These are phyloP conservation scores for Gallinago paraguaiae DNA, from an alignment of 2,113 vertebrate genomes.

Conservation along the genomic window DNA sequence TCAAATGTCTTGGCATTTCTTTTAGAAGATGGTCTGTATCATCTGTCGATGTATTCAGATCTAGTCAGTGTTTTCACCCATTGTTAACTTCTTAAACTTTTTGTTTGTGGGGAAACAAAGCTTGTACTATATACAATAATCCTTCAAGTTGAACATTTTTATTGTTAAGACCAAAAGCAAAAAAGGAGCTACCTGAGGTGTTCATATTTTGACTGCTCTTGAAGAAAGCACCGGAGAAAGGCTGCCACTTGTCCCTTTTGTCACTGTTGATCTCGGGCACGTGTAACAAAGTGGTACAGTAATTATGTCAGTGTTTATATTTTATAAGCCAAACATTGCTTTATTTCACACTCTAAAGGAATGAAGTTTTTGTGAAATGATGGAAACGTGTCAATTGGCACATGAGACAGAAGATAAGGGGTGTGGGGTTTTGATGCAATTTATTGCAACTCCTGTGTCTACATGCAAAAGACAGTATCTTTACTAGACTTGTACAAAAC, in stretches of 20 bases:
- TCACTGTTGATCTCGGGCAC: not conserved
- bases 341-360: not conserved
- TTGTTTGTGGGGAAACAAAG: not conserved
- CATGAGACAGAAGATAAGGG: not conserved
- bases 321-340: not conserved
- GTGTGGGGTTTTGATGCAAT: rapidly evolving
- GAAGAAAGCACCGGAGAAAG: not conserved
- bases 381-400: not conserved
- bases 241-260: not conserved
- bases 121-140: not conserved
- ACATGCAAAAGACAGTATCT: not conserved
- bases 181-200: not conserved
- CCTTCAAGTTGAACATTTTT: not conserved
- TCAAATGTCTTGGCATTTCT: not conserved
- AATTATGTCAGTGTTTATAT: not conserved
- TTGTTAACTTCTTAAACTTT: not conserved
- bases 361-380: not conserved
- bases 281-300: not conserved
- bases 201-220: not conserved
- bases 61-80: not conserved
- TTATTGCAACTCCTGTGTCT: not conserved
- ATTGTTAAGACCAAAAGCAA: not conserved
- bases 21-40: not conserved
- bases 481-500: not conserved
- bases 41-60: not conserved